phyloP scores from a whole-genome alignment of 1,140 invertebrate species.

The Heliothis virescens region DNA sequence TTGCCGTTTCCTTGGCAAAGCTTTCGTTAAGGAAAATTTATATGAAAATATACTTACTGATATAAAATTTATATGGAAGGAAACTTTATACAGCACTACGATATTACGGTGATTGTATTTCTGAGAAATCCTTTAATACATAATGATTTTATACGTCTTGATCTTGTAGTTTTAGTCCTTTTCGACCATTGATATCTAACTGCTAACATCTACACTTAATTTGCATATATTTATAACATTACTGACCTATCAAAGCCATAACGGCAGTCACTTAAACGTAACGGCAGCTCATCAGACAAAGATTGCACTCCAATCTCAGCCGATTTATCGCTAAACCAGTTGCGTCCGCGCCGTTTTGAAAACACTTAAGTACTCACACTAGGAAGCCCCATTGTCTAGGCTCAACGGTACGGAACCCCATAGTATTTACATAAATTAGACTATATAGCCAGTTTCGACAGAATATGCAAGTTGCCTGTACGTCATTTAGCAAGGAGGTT shows the following conservation, averaged over 20 bases:
- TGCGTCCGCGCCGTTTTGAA: constrained; percentile 25
- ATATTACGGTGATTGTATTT: too few species aligned
- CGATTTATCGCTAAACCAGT: constrained; percentile 20
- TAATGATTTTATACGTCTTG: too few species aligned
- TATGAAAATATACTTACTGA: too few species aligned
- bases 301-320: constrained; percentile 1
- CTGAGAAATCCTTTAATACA: too few species aligned
- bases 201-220: neutral
- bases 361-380: constrained; percentile 13
- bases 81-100: too few species aligned
- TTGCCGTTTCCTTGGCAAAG: constrained; percentile 11
- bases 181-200: neutral
- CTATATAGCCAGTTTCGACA: constrained; percentile 18
- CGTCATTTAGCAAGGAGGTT: neutral
- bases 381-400: constrained; percentile 50
- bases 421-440: constrained; percentile 40
- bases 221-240: neutral
- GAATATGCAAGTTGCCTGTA: neutral
- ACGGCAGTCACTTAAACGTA: neutral
- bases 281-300: neutral
- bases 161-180: neutral
- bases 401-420: constrained; percentile 48
- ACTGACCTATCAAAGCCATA: neutral
- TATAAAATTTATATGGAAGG: too few species aligned
- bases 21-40: neutral